Evolutionary conservation across 2,797 vertebrate species (phyloP), one percentile per base, ranked within the genome.

Genomic region (Hippopotamyrus pictus): DNA sequence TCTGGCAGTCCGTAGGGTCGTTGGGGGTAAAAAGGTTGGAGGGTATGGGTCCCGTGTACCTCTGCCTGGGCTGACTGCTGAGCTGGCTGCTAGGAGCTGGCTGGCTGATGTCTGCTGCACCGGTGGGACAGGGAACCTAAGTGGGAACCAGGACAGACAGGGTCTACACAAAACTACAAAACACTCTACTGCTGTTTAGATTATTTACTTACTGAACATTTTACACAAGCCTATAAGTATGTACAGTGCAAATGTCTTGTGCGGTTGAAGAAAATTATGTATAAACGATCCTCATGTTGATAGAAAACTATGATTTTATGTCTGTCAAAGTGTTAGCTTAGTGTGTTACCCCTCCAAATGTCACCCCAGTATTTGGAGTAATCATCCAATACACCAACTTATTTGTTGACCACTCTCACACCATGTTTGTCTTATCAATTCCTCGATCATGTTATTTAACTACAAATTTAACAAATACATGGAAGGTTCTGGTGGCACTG

Each of bases 21-120:
- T 96, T 97, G 90, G 98, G 96, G 88, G 94, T 96, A 92, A 99
- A 96, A 87, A 97, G 95, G 93, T 99, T 99, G 91, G 95, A 93
- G 19, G 97, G 97, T 44, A 96, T 88, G 14, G 92, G 89, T 1
- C 93, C 95, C 0, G 22, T 87, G 93, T 95, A 94, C 19, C 92
- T 93, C 88, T 83, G 83, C 0, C 90, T 91, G 50, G 91, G 76
- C 14, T 53, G 86, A 0, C 89, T 65, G 1, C 48, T n/a, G 53
- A 93, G 92, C 57, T 95, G 93, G 79, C 89, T 91, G 82, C 92
- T 94, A 0, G 94, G 92, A 69, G 90, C 88, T 0, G 93, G 91
- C 19, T 92, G 91, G 85, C 37, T 92, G 87, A 91, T 89, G 48
- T 95, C 95, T 25, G 89, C 93, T 33, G 29, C 29, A 79, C 93